A percentile compares a stretch with the other conserved stretches of the same genome.
Conservation (phyloP, 2,113 vertebrate species). For the Neolamprologus fasciatus region DNA sequence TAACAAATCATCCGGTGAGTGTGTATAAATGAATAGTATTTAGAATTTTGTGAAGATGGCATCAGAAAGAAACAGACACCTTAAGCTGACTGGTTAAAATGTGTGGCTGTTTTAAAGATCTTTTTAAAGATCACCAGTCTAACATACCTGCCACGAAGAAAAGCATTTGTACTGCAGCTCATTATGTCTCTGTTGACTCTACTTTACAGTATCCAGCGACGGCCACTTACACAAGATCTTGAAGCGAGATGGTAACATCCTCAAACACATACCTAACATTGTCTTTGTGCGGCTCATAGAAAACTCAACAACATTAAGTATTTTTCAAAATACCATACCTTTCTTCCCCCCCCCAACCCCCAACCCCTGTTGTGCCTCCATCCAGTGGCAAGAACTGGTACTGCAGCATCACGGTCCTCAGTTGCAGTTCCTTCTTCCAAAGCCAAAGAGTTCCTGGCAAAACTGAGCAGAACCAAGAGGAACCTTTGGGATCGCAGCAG, state of each 20-base stretch:
- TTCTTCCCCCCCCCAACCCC: neutral
- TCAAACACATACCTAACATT: neutral
- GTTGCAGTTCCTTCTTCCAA: constrained; percentile 67
- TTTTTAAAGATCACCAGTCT: neutral
- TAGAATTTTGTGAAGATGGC: neutral
- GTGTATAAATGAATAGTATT: neutral
- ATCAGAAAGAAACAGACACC: neutral
- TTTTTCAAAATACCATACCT: neutral
- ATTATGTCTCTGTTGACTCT: neutral
- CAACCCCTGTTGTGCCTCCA: neutral
- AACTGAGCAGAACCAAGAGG: constrained; percentile 76
- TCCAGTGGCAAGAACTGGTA: constrained; percentile 32
- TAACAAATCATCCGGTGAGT: neutral
- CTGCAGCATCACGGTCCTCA: neutral
- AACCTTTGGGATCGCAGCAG: constrained; percentile 88
- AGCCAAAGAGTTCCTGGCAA: constrained; percentile 82
- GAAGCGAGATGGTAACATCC: constrained; percentile 72
- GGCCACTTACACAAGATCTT: constrained; percentile 79
- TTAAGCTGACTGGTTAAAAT: neutral
- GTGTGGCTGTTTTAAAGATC: neutral
- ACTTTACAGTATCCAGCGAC: constrained; percentile 65
- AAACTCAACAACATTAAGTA: neutral
- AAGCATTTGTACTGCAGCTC: neutral
- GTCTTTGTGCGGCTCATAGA: neutral
- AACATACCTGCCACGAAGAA: neutral